Conservation (phyloP, 2,888 invertebrate genomes). For the Mimumesa dahlbomi region DNA sequence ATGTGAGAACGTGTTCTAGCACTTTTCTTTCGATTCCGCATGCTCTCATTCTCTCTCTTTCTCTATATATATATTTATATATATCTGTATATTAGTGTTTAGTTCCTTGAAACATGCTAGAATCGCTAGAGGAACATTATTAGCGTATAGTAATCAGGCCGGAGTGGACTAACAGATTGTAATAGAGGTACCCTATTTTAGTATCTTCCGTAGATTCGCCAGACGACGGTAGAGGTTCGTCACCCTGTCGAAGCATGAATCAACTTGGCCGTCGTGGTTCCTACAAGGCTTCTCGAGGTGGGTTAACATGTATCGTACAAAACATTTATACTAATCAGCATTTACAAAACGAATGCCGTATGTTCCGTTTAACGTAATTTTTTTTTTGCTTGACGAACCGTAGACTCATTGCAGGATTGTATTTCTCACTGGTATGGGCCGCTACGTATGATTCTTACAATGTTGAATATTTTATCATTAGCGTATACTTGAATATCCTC, state of each 20-base stretch:
- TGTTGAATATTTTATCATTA: constrained; percentile 57
- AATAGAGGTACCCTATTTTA: constrained; percentile 77
- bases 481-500: constrained; percentile 54
- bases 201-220: constrained; percentile 85
- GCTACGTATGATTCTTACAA: constrained; percentile 55
- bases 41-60: constrained; percentile 37
- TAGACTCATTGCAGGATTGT: constrained; percentile 68
- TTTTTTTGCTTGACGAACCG: constrained; percentile 65
- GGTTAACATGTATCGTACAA: constrained; percentile 36
- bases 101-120: too few relatives aligned
- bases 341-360: constrained; percentile 52
- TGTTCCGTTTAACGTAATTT: constrained; percentile 64
- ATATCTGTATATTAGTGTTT: constrained; percentile 47
- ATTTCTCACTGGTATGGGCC: constrained; percentile 67
- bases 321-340: constrained; percentile 19
- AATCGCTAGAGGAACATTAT: constrained; percentile 23
- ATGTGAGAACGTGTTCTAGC: constrained; percentile 33
- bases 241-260: constrained; percentile 85
- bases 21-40: constrained; percentile 52
- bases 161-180: constrained; percentile 62
- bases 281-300: constrained; percentile 93
- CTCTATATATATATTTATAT: constrained; percentile 19
- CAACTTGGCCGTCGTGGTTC: constrained; percentile 90
- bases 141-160: constrained; percentile 21
- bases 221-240: constrained; percentile 88